A percentile compares a stretch with the other conserved stretches of the same genome.
These are phyloP conservation scores for Hormaphis cornu DNA, from an alignment of 1,140 invertebrate species.

Conservation along the genomic window DNA sequence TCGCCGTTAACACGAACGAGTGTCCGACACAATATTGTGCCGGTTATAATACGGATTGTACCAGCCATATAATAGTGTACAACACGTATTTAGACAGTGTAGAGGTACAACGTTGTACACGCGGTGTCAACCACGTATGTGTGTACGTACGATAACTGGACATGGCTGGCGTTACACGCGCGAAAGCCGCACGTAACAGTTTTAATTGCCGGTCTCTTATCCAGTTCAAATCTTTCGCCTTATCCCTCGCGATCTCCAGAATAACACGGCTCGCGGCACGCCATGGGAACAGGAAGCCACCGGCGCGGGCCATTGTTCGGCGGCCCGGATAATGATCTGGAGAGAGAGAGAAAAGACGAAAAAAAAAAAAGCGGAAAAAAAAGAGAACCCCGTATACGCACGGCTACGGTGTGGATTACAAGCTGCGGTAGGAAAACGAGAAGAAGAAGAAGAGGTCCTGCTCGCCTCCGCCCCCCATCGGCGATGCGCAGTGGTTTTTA, in stretches of 20 bases:
- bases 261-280: slow-evolving; percentile 21
- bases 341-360: not conserved
- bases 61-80: too few species aligned
- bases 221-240: slow-evolving; percentile 19
- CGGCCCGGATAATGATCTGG: not conserved
- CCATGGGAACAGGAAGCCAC: slow-evolving; percentile 31
- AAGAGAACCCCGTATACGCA: slow-evolving; percentile 1
- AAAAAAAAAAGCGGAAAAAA: not conserved
- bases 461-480: not conserved
- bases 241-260: slow-evolving; percentile 16
- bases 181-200: not conserved
- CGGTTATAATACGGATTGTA: too few species aligned
- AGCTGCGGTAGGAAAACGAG: not conserved
- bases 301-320: slow-evolving; percentile 19
- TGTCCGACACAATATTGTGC: not conserved
- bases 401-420: slow-evolving; percentile 15
- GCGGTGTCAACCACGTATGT: not conserved
- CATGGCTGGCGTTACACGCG: slow-evolving; percentile 12
- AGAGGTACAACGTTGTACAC: not conserved
- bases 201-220: slow-evolving; percentile 25
- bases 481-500: slow-evolving; percentile 1
- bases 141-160: not conserved
- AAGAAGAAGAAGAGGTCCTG: not conserved
- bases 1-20: not conserved
- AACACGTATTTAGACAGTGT: too few species aligned